Percentiles rank a stretch among this genome's conserved stretches.
Conservation (phyloP, 2,797 vertebrate genomes). For the Knipowitschia caucasica region DNA sequence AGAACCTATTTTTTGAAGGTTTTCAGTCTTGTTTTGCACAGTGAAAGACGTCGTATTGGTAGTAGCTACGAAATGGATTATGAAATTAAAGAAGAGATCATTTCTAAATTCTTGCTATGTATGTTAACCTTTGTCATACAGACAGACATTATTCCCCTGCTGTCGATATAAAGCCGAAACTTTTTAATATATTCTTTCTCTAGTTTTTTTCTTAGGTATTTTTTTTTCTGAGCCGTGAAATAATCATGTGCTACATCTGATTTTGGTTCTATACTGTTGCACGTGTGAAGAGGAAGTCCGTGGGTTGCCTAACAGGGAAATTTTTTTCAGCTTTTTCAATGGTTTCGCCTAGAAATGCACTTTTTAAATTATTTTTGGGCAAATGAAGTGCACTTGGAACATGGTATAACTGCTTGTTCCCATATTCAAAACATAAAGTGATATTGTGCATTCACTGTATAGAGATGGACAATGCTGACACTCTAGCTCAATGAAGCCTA, state of each 20-base stretch:
- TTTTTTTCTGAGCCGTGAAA: conserved; percentile 8
- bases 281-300: conserved; percentile 5
- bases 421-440: no score
- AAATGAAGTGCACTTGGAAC: conserved; percentile 5
- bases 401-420: no score
- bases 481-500: no score
- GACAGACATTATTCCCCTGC: neutral
- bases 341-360: conserved; percentile 9
- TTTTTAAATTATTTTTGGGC: conserved; percentile 10
- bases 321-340: conserved; percentile 3
- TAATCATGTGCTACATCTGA: neutral
- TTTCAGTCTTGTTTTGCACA: conserved; percentile 6
- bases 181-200: neutral
- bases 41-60: no score
- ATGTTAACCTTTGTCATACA: no score
- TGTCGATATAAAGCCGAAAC: neutral
- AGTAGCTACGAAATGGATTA: no score
- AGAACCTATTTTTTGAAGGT: neutral
- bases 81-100: no score
- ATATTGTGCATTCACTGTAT: no score
- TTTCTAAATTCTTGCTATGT: no score
- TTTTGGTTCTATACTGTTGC: conserved; percentile 1
- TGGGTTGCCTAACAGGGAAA: neutral
- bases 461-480: no score
- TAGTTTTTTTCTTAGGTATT: neutral